A percentile compares a stretch with the other conserved stretches of the same genome.
Evolutionary conservation across 2,113 vertebrate genomes (phyloP).

Genomic region (Sylvilagus bachmani): DNA sequence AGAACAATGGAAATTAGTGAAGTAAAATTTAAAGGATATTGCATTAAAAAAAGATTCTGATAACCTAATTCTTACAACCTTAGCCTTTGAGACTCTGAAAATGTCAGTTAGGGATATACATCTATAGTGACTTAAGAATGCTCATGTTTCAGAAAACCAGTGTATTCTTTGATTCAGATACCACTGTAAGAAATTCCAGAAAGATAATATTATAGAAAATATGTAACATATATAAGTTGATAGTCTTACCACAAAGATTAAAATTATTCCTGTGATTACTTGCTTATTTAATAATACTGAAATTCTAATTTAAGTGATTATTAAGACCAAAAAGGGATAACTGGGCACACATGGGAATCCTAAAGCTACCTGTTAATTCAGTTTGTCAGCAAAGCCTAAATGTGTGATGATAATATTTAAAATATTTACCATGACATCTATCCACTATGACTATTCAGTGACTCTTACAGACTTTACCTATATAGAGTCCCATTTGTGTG

Average conservation of each 20-base stretch:
- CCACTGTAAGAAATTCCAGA: neutral
- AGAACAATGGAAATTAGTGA: neutral
- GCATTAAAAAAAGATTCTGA: neutral
- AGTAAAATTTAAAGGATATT: neutral
- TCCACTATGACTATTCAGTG: neutral
- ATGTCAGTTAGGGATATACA: neutral
- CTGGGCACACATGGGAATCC: neutral
- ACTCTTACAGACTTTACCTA: neutral
- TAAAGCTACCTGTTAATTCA: neutral
- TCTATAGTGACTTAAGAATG: neutral
- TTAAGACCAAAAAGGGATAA: neutral
- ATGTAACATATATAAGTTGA: neutral
- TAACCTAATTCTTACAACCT: neutral
- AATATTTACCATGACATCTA: neutral
- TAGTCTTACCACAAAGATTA: neutral
- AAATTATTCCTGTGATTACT: neutral
- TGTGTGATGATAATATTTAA: neutral
- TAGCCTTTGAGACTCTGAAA: neutral
- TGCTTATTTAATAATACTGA: neutral
- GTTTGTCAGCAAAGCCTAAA: neutral
- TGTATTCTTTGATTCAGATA: neutral
- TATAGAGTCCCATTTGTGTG: neutral
- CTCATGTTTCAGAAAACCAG: neutral
- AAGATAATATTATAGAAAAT: constrained; percentile 21
- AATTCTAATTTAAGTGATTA: neutral